Evolutionary conservation across 2,113 vertebrate species (phyloP), one percentile per base, ranked within the genome.

Genomic region (Propithecus coquereli): DNA sequence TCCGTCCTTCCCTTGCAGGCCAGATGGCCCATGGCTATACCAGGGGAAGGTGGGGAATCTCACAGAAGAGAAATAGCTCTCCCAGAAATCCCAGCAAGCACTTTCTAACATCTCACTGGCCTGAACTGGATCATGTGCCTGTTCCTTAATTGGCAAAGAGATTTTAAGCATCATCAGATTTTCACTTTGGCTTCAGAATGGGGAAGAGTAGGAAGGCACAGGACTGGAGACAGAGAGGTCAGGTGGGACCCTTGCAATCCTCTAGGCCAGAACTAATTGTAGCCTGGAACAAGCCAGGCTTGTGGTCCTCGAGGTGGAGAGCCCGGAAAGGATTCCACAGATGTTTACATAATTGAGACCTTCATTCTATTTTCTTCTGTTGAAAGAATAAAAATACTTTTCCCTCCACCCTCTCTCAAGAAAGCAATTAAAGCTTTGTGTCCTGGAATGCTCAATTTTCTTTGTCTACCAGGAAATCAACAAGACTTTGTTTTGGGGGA

Each of bases 311-410:
- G 50, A 81, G 23, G 23, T 22, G 12, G 73, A 32, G 45, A 47
- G 34, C 9, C 1, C 6, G 40, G 52, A 14, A 11, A 57, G 43
- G 65, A 79, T 50, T 61, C 77, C 84, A 88, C 27, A 89, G 79
- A 52, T 50, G 8, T 85, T 88, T 63, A 50, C 11, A 8, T 18
- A 23, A 83, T 22, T 71, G 70, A 84, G 45, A 89, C 57, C 32
- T 92, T 96, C 70, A 91, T 61, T 90, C 50, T 22, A 45, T 80
- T 85, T 92, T 91, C 20, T 94, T 92, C n/a, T 77, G 9, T 77
- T 81, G 40, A 95, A 92, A 90, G 57, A 32, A 83, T 83, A 65
- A 50, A 94, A 77, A 57, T 79, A 66, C 13, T 82, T 90, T 90
- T 4, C 45, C 45, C 30, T 59, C 23, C 45, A 32, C 16, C 7